These are phyloP conservation scores for Sinopyrophorus schimmeli DNA, from an alignment of 2,888 invertebrate genomes.

Conservation along the genomic window DNA sequence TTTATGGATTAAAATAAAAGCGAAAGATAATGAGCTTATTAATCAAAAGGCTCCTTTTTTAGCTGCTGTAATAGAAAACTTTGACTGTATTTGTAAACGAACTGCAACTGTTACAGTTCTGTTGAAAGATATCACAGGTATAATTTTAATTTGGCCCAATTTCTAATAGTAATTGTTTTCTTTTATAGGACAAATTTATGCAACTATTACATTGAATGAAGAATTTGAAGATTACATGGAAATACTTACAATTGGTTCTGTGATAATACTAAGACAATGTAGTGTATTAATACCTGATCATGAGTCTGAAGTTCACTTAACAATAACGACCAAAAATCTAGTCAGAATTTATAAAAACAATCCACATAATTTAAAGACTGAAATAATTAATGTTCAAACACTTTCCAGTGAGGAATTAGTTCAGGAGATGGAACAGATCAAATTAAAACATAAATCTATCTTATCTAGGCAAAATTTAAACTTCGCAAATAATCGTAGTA, in stretches of 20 bases:
- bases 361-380: not conserved
- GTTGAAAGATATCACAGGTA: slow-evolving; percentile 47
- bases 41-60: slow-evolving; percentile 48
- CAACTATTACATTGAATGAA: slow-evolving; percentile 43
- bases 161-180: slow-evolving; percentile 2
- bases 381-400: slow-evolving; percentile 16
- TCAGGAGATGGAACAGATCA: slow-evolving; percentile 16
- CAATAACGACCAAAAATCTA: slow-evolving; percentile 46
- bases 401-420: slow-evolving; percentile 16
- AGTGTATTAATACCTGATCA: slow-evolving; percentile 42
- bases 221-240: slow-evolving; percentile 43
- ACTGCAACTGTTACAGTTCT: slow-evolving; percentile 40
- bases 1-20: slow-evolving; percentile 45
- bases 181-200: slow-evolving; percentile 46
- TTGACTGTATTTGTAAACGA: slow-evolving; percentile 36
- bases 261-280: slow-evolving; percentile 45
- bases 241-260: slow-evolving; percentile 42
- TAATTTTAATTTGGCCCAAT: not conserved
- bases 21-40: slow-evolving; percentile 37
- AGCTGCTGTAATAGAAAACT: slow-evolving; percentile 44
- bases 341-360: slow-evolving; percentile 43
- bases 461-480: too few relatives aligned
- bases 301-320: slow-evolving; percentile 43
- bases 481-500: too few relatives aligned
- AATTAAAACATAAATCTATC: slow-evolving; percentile 8